phyloP scores from a whole-genome alignment of 2,113 vertebrate genomes.

The Vidua macroura region DNA sequence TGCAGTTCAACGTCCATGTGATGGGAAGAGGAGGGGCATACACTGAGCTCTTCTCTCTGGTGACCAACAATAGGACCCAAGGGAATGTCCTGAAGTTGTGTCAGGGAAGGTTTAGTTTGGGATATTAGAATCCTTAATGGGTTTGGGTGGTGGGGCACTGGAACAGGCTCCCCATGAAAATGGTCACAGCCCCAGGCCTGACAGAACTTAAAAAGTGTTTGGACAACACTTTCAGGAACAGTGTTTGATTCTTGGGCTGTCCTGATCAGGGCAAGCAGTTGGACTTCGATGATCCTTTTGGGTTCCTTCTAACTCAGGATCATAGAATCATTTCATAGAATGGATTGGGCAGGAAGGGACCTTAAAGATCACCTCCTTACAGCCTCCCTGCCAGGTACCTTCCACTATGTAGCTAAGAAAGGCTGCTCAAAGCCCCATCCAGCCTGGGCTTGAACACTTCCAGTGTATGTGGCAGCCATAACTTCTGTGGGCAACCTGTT shows the following conservation, averaged over 20 bases:
- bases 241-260: neutral
- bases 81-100: neutral
- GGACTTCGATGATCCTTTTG: neutral
- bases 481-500: neutral
- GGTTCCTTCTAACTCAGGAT: neutral
- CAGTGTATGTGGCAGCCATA: neutral
- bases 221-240: neutral
- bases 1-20: accelerated
- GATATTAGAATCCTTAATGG: neutral
- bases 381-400: neutral
- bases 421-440: neutral
- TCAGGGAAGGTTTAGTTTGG: neutral
- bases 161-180: neutral
- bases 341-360: neutral
- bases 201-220: neutral
- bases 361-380: neutral
- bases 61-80: neutral
- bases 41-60: neutral
- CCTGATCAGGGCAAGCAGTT: neutral
- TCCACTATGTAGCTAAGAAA: neutral
- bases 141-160: neutral
- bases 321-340: neutral
- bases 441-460: neutral
- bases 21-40: accelerated
- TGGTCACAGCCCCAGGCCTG: neutral